Percentiles rank a stretch among this genome's conserved stretches.
Evolutionary conservation across 2,888 invertebrate species (phyloP).

Genomic region (Geophilus truncorum): DNA sequence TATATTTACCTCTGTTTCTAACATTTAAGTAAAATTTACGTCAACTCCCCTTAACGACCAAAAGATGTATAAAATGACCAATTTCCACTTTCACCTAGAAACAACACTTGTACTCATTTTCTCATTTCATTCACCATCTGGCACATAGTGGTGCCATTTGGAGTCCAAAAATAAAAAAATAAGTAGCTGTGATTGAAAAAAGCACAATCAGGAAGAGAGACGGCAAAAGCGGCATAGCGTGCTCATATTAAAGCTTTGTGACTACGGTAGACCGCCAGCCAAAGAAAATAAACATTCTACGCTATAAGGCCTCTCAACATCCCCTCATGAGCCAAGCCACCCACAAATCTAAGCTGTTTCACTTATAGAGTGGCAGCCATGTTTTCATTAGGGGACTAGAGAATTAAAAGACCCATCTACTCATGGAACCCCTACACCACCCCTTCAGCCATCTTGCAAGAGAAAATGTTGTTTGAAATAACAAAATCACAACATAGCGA

Average conservation of each 20-base stretch:
- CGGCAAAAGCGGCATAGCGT: not conserved
- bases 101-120: not conserved
- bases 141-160: not conserved
- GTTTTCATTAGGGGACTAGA: not conserved
- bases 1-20: too few relatives aligned
- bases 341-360: conserved; percentile 1
- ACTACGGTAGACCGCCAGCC: not conserved
- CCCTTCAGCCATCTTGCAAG: not conserved
- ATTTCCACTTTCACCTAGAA: not conserved
- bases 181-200: not conserved
- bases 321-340: not conserved
- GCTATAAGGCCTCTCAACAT: not conserved
- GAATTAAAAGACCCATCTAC: conserved; percentile 5
- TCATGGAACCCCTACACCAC: not conserved
- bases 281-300: not conserved
- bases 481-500: not conserved
- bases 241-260: not conserved
- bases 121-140: not conserved
- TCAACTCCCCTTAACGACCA: too few relatives aligned
- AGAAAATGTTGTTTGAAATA: not conserved
- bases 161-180: not conserved
- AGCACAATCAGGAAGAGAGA: not conserved
- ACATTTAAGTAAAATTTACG: too few relatives aligned
- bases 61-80: too few relatives aligned
- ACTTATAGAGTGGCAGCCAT: conserved; percentile 2